Conservation (phyloP, 2,113 vertebrate species). For the Proterorhinus semilunaris region DNA sequence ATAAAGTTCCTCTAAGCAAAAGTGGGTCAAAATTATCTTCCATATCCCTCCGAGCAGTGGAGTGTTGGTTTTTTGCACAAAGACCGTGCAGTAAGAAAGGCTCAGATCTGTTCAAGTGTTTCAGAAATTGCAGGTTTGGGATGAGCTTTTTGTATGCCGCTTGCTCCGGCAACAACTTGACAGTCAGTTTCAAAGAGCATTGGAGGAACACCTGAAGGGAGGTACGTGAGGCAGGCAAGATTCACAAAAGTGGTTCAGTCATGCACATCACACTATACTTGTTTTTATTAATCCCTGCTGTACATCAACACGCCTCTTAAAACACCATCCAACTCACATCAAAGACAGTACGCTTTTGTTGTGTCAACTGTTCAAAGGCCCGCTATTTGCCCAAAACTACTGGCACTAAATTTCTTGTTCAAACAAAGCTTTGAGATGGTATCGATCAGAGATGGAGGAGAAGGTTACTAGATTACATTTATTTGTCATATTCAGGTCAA, state of each 20-base stretch:
- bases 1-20: background rate
- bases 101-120: constrained; percentile 31
- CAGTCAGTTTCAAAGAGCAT: constrained; percentile 77
- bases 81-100: constrained; percentile 23
- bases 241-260: constrained; percentile 74
- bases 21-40: background rate
- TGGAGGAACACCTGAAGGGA: constrained; percentile 70
- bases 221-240: constrained; percentile 61
- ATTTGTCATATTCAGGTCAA: background rate
- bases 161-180: constrained; percentile 75
- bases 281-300: constrained; percentile 77
- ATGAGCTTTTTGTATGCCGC: constrained; percentile 71
- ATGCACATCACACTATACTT: constrained; percentile 73
- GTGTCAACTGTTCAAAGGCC: constrained; percentile 52
- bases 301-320: constrained; percentile 60
- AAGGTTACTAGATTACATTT: background rate
- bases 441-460: background rate
- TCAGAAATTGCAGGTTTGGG: constrained; percentile 49
- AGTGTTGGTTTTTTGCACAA: constrained; percentile 3
- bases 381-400: constrained; percentile 46
- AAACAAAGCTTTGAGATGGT: constrained; percentile 27
- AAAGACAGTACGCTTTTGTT: constrained; percentile 59
- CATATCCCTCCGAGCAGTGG: background rate
- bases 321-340: constrained; percentile 54
- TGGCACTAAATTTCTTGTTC: constrained; percentile 30